Conservation (phyloP, 2,888 invertebrate species). For the Campoplex capitator region DNA sequence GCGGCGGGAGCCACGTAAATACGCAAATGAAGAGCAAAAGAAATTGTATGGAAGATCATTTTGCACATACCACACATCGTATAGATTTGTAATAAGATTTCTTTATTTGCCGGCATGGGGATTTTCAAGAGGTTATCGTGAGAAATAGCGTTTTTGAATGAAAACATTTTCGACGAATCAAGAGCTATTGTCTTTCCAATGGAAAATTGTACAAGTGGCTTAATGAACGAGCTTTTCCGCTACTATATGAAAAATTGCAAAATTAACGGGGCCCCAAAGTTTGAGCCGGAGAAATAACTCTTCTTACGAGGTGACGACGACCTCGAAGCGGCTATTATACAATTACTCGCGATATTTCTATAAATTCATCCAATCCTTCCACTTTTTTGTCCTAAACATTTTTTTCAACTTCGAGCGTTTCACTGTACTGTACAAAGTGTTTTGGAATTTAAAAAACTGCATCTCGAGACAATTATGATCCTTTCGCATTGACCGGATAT, state of each 20-base stretch:
- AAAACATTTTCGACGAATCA: not conserved
- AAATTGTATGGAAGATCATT: conserved; percentile 64
- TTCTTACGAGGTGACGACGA: not conserved
- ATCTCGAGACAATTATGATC: conserved; percentile 61
- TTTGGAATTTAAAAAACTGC: conserved; percentile 54
- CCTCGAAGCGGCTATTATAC: conserved; percentile 73
- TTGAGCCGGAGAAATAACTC: conserved; percentile 64
- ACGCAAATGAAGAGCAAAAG: conserved; percentile 68
- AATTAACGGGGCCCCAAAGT: conserved; percentile 66
- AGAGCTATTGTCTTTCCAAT: conserved; percentile 4
- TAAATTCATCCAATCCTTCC: not conserved
- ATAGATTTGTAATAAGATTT: not conserved
- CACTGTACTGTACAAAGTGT: conserved; percentile 67
- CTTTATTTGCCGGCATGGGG: not conserved
- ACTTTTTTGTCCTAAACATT: conserved; percentile 30
- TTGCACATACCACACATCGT: conserved; percentile 24
- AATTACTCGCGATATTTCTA: conserved; percentile 39
- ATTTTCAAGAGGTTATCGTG: not conserved
- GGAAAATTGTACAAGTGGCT: not conserved
- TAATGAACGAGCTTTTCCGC: conserved; percentile 59
- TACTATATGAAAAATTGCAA: conserved; percentile 66
- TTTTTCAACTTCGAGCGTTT: conserved; percentile 62
- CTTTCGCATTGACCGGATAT: conserved; percentile 72
- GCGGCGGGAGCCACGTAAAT: conserved; percentile 69
- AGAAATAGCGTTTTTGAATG: not conserved